A percentile compares a stretch with the other conserved stretches of the same genome.
These are phyloP conservation scores for Ylistrum balloti DNA, from an alignment of 1,140 invertebrate species.

Conservation along the genomic window DNA sequence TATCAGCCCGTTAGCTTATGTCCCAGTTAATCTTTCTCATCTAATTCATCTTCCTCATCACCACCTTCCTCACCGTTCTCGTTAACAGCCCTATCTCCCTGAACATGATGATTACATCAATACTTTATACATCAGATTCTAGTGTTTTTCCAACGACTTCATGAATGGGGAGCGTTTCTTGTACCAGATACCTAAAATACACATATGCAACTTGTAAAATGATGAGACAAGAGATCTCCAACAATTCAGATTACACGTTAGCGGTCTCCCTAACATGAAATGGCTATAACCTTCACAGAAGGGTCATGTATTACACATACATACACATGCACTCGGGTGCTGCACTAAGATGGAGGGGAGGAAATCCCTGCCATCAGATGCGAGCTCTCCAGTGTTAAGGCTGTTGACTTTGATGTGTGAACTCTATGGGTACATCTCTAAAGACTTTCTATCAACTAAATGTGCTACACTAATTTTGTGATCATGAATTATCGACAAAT, in stretches of 20 bases:
- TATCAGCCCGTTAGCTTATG: not conserved
- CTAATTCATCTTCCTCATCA: not conserved
- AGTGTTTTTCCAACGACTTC: not conserved
- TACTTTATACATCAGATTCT: not conserved
- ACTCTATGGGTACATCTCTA: not conserved
- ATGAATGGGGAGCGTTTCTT: not conserved
- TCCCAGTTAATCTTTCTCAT: not conserved
- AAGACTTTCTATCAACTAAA: constrained; percentile 12
- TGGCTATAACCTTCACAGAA: not conserved
- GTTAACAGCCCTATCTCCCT: not conserved
- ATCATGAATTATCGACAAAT: constrained; percentile 21
- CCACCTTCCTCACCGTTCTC: not conserved
- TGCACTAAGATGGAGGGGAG: not conserved
- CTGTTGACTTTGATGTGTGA: constrained; percentile 24
- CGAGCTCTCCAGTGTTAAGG: constrained; percentile 31
- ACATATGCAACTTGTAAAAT: not conserved
- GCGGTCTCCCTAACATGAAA: not conserved
- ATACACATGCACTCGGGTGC: not conserved
- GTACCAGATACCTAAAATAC: not conserved
- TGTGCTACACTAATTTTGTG: constrained; percentile 39
- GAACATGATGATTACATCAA: not conserved
- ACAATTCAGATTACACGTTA: not conserved
- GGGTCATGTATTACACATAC: constrained; percentile 25
- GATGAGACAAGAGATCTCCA: not conserved
- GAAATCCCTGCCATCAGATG: constrained; percentile 37